Evolutionary conservation across 1,140 invertebrate genomes (phyloP), one percentile per base, ranked within the genome.

Genomic region (Phymorhynchus buccinoides): DNA sequence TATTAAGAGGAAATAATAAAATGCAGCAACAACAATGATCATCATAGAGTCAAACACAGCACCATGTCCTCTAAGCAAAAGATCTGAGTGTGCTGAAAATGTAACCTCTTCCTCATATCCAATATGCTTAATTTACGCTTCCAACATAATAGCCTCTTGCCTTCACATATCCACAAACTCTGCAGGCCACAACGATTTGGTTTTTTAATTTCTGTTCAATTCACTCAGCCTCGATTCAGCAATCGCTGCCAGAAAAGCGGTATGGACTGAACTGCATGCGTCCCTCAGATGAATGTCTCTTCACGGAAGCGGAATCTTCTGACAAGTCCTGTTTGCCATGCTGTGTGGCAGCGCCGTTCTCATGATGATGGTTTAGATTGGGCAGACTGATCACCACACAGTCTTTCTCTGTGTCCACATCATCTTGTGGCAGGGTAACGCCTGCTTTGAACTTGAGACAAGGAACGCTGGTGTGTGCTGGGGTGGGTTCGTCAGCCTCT

Each of bases 381-480:
- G 86, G 80, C 30, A 84, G 44, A 39, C 52, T 85, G 48, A 41
- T 81, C 68, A 82, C 77, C 30, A 75, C 78, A 12, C 41, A 37
- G 27, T 75, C 44, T 44, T 75, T 84, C 62, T 62, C 82, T 1
- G 7, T 75, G 27, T 62, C 56, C 4, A 14, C 2, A 4, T 22
- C 56, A 1, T 16, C 0, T 62, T 16, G 22, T 18, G 42, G 2
- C 0, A 68, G 37, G 39, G 18, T 78, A 39, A 30, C 3, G 27
- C 71, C 56, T 1, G 75, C 52, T 42, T 78, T 78, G 42, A 86
- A 85, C 85, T 87, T 86, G 41, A 87, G 79, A 62, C 86, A 83
- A 6, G 87, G 88, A 39, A 83, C 86, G 48, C 88, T 88, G 80
- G 80, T 71, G 84, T 82, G 85, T 68, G 78, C 6, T 62, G 62